Evolutionary conservation across 30 jellyfish, hydroid and myxozoan species (phyloP).

Genomic region (Aurelia sp.): DNA sequence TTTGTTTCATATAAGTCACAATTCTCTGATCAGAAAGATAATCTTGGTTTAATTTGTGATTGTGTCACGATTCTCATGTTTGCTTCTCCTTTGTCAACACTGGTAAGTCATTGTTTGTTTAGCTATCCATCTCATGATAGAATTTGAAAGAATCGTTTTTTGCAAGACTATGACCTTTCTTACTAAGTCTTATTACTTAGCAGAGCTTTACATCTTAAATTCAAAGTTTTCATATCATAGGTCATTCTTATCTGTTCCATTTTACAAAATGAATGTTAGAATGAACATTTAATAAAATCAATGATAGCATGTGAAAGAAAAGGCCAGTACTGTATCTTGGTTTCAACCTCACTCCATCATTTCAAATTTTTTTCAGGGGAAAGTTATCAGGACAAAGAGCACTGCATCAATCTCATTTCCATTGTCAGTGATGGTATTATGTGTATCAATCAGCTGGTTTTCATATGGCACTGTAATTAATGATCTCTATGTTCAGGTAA

Average conservation of each 20-base stretch:
- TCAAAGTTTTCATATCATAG: no score
- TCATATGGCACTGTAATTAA: conserved; percentile 66
- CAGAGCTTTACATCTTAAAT: not conserved
- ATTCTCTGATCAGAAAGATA: conserved; percentile 6
- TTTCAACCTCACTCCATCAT: no score
- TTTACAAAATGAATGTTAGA: no score
- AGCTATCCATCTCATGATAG: no score
- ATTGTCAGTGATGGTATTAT: conserved; percentile 73
- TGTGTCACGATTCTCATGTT: conserved; percentile 87
- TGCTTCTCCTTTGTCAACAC: conserved; percentile 92
- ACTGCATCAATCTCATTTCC: conserved; percentile 78
- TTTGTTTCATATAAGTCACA: conserved; percentile 6
- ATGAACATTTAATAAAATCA: no score
- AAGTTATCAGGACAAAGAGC: conserved; percentile 61
- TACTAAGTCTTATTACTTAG: not conserved
- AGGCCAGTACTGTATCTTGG: no score
- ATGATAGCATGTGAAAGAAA: no score
- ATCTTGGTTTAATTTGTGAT: conserved; percentile 78
- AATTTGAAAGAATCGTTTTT: no score
- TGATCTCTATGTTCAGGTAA: conserved; percentile 78
- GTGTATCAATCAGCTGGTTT: conserved; percentile 70
- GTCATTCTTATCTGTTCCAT: no score
- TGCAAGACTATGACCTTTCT: no score
- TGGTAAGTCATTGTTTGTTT: conserved; percentile 57
- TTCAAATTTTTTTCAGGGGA: conserved; percentile 24